Conservation (phyloP, 2,113 vertebrate species). For the Stictonetta naevosa region DNA sequence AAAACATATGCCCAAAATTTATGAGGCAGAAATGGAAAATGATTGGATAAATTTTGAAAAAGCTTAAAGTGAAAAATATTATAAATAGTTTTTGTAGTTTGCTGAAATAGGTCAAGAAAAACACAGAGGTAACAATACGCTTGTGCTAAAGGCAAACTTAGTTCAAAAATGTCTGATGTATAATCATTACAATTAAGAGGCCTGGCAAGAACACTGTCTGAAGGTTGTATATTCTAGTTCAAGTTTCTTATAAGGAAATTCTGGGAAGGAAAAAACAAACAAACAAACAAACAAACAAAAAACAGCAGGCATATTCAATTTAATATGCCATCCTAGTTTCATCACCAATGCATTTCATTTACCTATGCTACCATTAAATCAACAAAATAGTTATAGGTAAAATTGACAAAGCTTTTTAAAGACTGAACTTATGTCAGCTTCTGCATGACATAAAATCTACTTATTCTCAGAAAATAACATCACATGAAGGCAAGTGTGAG, state of each 20-base stretch:
- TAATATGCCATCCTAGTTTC: not conserved
- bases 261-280: not conserved
- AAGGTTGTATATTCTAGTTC: not conserved
- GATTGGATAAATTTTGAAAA: not conserved
- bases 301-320: not conserved
- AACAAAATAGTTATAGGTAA: not conserved
- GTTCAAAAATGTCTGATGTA: not conserved
- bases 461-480: not conserved
- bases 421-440: not conserved
- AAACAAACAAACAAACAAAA: too few species aligned
- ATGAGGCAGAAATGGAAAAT: constrained; percentile 28
- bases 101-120: not conserved
- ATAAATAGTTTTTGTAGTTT: not conserved
- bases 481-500: not conserved
- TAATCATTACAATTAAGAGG: not conserved
- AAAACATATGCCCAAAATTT: constrained; percentile 26
- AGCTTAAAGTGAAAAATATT: not conserved
- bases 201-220: not conserved
- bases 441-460: not conserved
- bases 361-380: not conserved
- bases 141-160: not conserved
- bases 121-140: not conserved
- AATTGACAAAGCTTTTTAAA: not conserved
- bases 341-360: not conserved
- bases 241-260: not conserved